A percentile compares a stretch with the other conserved stretches of the same genome.
phyloP scores from a whole-genome alignment of 2,888 invertebrate species.

The Pseudoips prasinana region DNA sequence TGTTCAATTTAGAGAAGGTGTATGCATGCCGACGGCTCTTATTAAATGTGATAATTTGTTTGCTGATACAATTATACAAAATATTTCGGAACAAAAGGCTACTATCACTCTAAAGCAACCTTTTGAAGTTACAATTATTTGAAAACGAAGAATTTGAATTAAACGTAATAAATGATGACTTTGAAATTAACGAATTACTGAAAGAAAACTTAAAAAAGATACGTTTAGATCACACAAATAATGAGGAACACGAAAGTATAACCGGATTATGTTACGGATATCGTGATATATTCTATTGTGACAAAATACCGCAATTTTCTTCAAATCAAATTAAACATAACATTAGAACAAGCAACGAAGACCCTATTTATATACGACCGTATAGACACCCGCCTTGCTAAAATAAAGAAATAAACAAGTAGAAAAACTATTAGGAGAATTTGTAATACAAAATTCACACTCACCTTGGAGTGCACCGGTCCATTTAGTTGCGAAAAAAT shows the following conservation, averaged over 20 bases:
- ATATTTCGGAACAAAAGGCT: neutral
- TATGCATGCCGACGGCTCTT: constrained; percentile 3
- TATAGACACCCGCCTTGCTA: neutral
- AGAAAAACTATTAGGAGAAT: neutral
- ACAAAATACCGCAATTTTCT: constrained; percentile 23
- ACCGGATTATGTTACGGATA: constrained; percentile 24
- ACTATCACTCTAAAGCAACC: neutral
- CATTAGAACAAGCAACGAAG: constrained; percentile 21
- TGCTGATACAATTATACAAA: constrained; percentile 1
- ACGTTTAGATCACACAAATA: constrained; percentile 23
- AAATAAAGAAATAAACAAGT: neutral
- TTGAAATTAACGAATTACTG: neutral
- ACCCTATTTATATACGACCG: neutral
- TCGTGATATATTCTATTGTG: constrained; percentile 34
- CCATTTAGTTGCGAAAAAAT: constrained; percentile 1
- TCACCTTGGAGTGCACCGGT: constrained; percentile 1
- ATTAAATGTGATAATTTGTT: constrained; percentile 1
- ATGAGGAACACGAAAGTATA: constrained; percentile 26
- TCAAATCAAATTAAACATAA: constrained; percentile 35
- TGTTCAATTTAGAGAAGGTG: neutral
- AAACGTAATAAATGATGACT: neutral
- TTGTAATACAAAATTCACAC: constrained; percentile 1
- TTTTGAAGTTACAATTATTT: neutral
- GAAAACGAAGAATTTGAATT: neutral
- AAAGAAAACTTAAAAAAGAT: constrained; percentile 13